Conservation (phyloP, 1,140 invertebrate genomes). For the Tribolium castaneum region DNA sequence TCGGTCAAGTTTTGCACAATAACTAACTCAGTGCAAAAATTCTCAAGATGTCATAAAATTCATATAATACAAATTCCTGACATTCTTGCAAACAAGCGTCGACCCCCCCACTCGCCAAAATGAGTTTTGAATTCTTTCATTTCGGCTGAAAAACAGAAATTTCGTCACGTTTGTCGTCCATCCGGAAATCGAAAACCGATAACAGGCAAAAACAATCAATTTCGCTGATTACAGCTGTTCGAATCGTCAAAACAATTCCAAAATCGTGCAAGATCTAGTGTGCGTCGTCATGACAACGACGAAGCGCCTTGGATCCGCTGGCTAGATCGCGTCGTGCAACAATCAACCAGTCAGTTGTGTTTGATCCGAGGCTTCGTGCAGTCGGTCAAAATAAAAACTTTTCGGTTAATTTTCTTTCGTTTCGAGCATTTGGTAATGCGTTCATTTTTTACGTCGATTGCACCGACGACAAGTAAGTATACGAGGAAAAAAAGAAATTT, state of each 20-base stretch:
- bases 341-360: slow-evolving; percentile 48
- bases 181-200: not conserved
- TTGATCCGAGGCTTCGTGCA: slow-evolving; percentile 54
- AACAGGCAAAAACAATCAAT: not conserved
- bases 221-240: not conserved
- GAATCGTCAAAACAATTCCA: not conserved
- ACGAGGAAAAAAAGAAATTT: not conserved
- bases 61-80: not conserved
- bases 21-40: not conserved
- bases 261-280: not conserved
- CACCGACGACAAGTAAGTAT: slow-evolving; percentile 7
- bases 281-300: slow-evolving; percentile 27
- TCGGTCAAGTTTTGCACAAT: too few relatives aligned
- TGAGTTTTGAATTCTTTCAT: too few relatives aligned
- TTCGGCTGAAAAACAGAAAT: too few relatives aligned
- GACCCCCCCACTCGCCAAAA: too few relatives aligned
- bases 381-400: slow-evolving; percentile 50
- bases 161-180: not conserved
- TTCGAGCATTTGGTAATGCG: slow-evolving; percentile 18
- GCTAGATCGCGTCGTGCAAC: slow-evolving; percentile 9
- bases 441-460: not conserved
- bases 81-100: not conserved
- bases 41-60: not conserved
- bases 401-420: slow-evolving; percentile 3
- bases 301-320: slow-evolving; percentile 33